Evolutionary conservation across 2,888 invertebrate genomes (phyloP), one percentile per base, ranked within the genome.

Genomic region (Sipha maydis): DNA sequence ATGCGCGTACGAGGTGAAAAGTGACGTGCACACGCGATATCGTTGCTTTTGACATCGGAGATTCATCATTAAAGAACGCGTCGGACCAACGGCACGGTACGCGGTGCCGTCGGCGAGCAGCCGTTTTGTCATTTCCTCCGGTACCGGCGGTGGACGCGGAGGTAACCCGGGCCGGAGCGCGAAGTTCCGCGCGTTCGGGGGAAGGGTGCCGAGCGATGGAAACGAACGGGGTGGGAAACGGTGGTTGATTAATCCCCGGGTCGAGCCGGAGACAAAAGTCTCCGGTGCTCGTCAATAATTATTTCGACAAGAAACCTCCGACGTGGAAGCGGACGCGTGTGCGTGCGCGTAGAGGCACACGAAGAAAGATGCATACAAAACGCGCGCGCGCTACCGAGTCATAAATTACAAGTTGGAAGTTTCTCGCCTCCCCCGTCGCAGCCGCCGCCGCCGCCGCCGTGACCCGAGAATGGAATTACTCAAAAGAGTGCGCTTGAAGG

Each of bases 401-500:
- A 88, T 88, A 88, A 88, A 88, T 88, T 88, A 88, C 88, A 82
- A 88, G 88, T 88, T 75, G 75, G 80, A 88, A 88, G 88, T 88
- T 88, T 88, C 86, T 80, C 71, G 17, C 73, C 38, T 25, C 28
- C 41, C 1, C 56, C 48, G 34, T 34, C 11, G 17, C 54, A n/a
- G 67, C 14, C 67, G 71, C 21, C 14, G 69, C n/a, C n/a, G n/a
- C n/a, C 77, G 67, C 14, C 67, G 71, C 21, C 14, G 69, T n/a
- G 77, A 85, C 85, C 69, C 69, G 85, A 76, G 82, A 76, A 82
- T 48, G 75, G 88, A 75, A 88, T 88, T 88, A 82, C 88, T 88
- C 88, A 82, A 88, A 88, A 88, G 88, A 88, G 88, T 88, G 88
- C 88, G 88, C 88, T 75, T 82, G 88, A 88, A 88, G 88, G 88